Conservation (phyloP, 53 echinoderm and acorn worm species). For the Stichopus horrens region DNA sequence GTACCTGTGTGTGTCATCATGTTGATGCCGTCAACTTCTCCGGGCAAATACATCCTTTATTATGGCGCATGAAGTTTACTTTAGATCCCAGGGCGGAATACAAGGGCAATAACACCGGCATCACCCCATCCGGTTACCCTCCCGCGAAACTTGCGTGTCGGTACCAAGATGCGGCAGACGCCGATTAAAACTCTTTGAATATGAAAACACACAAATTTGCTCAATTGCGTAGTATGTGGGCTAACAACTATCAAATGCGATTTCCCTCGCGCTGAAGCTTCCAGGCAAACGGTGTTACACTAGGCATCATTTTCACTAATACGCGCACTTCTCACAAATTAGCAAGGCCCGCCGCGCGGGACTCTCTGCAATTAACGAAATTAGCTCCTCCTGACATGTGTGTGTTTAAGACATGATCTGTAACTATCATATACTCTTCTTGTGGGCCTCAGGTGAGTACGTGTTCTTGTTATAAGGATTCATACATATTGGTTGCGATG, state of each 20-base stretch:
- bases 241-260: constrained; percentile 39
- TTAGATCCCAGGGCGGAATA: constrained; percentile 34
- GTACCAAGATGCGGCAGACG: neutral
- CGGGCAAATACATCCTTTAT: constrained; percentile 27
- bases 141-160: neutral
- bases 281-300: constrained; percentile 16
- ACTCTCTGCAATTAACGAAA: constrained; percentile 33
- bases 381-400: constrained; percentile 33
- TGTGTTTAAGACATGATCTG: constrained; percentile 32
- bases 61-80: constrained; percentile 27
- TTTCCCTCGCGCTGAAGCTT: constrained; percentile 27
- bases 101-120: constrained; percentile 22
- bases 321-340: constrained; percentile 24
- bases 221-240: constrained; percentile 34
- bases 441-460: constrained; percentile 26
- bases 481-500: constrained; percentile 16
- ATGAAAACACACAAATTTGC: constrained; percentile 22
- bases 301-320: constrained; percentile 37
- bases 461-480: constrained; percentile 30
- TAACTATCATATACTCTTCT: constrained; percentile 2
- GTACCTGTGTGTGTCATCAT: too few relatives aligned
- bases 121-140: constrained; percentile 13
- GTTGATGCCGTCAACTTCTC: constrained; percentile 15
- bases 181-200: neutral
- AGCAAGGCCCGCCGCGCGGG: constrained; percentile 44